phyloP scores from a whole-genome alignment of 2,888 invertebrate species.

The Amphipoea oculea region DNA sequence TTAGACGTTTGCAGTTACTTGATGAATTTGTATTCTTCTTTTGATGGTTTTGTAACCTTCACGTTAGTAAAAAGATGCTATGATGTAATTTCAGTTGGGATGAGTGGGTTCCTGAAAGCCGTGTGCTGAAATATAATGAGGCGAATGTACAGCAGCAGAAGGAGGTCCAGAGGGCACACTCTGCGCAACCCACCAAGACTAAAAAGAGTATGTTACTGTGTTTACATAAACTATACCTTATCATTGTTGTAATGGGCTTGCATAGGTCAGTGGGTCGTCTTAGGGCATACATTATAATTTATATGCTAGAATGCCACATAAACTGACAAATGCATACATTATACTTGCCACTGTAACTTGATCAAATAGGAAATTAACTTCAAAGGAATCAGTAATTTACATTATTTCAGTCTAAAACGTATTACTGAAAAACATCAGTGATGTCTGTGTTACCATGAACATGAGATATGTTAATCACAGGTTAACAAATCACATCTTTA shows the following conservation, averaged over 20 bases:
- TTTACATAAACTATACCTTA: neutral
- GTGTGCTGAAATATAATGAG: slow-evolving; percentile 97
- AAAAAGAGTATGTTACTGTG: slow-evolving; percentile 90
- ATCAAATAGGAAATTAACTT: neutral
- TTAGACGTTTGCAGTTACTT: neutral
- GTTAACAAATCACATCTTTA: neutral
- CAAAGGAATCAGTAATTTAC: neutral
- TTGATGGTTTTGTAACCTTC: neutral
- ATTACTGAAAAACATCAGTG: neutral
- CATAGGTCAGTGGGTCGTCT: too few species aligned
- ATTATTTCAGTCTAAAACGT: neutral
- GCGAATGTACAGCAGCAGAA: slow-evolving; percentile 96
- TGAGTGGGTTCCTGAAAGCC: slow-evolving; percentile 97
- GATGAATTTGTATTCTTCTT: neutral
- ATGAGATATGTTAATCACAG: neutral
- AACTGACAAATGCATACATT: neutral
- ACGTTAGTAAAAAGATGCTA: slow-evolving; percentile 7
- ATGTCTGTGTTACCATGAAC: too few species aligned
- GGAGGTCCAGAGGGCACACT: slow-evolving; percentile 95
- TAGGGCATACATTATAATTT: neutral
- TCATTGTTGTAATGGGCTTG: neutral
- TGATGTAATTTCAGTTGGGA: slow-evolving; percentile 92
- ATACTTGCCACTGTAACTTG: too few species aligned
- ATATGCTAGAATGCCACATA: neutral
- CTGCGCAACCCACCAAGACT: slow-evolving; percentile 92